Evolutionary conservation across 2,888 invertebrate genomes (phyloP).

Genomic region (Nymphalis c-album): DNA sequence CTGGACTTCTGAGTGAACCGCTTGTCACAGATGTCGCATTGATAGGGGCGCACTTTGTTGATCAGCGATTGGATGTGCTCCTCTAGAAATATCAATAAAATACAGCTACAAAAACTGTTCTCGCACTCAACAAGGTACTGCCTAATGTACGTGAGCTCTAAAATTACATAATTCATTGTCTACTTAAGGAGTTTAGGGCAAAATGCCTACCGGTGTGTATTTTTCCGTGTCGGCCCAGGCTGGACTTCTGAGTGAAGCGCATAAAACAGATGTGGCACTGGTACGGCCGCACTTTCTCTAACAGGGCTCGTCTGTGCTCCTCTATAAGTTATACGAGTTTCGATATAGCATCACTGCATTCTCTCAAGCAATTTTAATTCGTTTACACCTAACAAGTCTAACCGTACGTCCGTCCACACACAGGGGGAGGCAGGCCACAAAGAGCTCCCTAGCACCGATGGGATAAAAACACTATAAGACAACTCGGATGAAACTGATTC

Average conservation of each 20-base stretch:
- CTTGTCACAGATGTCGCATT: slow-evolving; percentile 90
- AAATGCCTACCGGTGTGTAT: slow-evolving; percentile 85
- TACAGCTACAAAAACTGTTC: slow-evolving; percentile 74
- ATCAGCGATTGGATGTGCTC: slow-evolving; percentile 83
- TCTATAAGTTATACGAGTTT: slow-evolving; percentile 80
- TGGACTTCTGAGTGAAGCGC: slow-evolving; percentile 88
- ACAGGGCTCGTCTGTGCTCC: slow-evolving; percentile 83
- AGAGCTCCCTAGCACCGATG: slow-evolving; percentile 14
- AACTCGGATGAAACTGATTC: background rate
- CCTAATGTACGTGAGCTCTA: slow-evolving; percentile 73
- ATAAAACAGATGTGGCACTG: slow-evolving; percentile 87
- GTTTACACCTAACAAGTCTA: slow-evolving; percentile 59
- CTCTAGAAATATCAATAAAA: slow-evolving; percentile 82
- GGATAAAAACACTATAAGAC: background rate
- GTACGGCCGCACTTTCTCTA: slow-evolving; percentile 84
- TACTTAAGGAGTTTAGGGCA: slow-evolving; percentile 80
- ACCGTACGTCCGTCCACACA: slow-evolving; percentile 66
- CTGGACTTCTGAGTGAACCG: slow-evolving; percentile 92
- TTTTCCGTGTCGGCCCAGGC: slow-evolving; percentile 87
- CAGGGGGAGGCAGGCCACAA: slow-evolving; percentile 76
- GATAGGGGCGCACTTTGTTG: slow-evolving; percentile 83
- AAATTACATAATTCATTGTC: slow-evolving; percentile 69
- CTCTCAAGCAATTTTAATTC: slow-evolving; percentile 60
- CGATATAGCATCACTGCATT: slow-evolving; percentile 75
- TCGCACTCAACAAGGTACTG: slow-evolving; percentile 60